Percentiles rank a stretch among this genome's conserved stretches.
phyloP scores from a whole-genome alignment of 2,113 vertebrate genomes.

The Gorsachius goisagi region DNA sequence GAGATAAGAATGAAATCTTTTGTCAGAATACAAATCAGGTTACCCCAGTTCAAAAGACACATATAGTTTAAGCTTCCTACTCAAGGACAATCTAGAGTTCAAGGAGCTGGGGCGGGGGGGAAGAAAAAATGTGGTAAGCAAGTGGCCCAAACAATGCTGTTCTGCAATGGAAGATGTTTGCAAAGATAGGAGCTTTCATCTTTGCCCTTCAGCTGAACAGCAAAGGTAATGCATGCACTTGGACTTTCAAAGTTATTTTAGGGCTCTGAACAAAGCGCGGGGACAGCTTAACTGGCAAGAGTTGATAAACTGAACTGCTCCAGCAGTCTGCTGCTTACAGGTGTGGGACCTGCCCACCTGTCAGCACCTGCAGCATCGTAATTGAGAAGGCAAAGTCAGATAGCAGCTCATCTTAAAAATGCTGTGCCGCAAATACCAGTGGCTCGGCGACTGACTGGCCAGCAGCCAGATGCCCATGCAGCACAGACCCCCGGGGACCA shows the following conservation, averaged over 20 bases:
- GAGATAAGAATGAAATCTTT: not conserved
- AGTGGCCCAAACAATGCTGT: not conserved
- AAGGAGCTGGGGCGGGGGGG: not conserved
- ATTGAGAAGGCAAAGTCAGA: not conserved
- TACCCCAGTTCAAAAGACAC: not conserved
- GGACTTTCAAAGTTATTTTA: not conserved
- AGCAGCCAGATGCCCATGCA: not conserved
- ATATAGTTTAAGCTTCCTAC: not conserved
- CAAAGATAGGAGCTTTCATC: not conserved
- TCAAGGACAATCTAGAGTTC: not conserved
- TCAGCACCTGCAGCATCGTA: not conserved
- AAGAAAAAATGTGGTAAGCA: not conserved
- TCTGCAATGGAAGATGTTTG: not conserved
- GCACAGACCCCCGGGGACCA: accelerated
- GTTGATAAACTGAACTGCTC: not conserved
- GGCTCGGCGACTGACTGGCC: not conserved
- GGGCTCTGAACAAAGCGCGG: not conserved
- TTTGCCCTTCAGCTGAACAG: not conserved
- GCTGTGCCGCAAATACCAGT: accelerated
- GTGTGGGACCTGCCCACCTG: accelerated
- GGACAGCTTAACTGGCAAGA: not conserved
- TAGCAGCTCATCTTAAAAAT: not conserved
- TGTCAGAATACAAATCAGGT: not conserved
- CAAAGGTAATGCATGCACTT: not conserved
- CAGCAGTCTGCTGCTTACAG: not conserved